A percentile compares a stretch with the other conserved stretches of the same genome.
phyloP scores from a whole-genome alignment of 2,113 vertebrate genomes.

The Micronycteris hirsuta region DNA sequence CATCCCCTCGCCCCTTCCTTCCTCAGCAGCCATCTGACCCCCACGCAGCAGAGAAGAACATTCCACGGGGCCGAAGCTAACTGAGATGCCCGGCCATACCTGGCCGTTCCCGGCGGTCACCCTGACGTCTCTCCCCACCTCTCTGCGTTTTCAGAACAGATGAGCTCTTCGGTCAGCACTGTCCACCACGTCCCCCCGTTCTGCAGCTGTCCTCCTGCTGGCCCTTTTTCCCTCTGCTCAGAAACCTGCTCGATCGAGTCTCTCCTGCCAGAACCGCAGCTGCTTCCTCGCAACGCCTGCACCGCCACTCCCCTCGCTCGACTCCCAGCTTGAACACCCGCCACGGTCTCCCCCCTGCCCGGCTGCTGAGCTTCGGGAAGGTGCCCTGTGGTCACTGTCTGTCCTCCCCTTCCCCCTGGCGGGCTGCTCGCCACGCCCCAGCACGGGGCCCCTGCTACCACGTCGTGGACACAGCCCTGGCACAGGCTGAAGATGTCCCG shows the following conservation, averaged over 20 bases:
- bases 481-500: background rate
- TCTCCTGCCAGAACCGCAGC: background rate
- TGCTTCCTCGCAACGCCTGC: background rate
- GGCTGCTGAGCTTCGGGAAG: background rate
- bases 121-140: background rate
- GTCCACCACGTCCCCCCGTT: no score
- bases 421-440: no score
- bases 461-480: background rate
- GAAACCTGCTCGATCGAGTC: background rate
- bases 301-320: background rate
- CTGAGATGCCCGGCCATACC: no score
- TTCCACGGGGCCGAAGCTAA: no score
- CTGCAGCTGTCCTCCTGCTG: background rate
- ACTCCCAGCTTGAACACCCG: accelerated
- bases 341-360: accelerated
- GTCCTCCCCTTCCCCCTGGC: background rate
- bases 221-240: background rate
- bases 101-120: background rate
- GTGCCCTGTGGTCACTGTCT: background rate
- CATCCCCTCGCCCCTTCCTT: background rate
- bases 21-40: background rate
- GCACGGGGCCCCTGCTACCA: accelerated
- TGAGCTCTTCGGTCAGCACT: background rate
- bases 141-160: background rate
- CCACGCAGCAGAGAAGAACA: background rate